Evolutionary conservation across 2,797 vertebrate species (phyloP).

Genomic region (Mycteria americana): DNA sequence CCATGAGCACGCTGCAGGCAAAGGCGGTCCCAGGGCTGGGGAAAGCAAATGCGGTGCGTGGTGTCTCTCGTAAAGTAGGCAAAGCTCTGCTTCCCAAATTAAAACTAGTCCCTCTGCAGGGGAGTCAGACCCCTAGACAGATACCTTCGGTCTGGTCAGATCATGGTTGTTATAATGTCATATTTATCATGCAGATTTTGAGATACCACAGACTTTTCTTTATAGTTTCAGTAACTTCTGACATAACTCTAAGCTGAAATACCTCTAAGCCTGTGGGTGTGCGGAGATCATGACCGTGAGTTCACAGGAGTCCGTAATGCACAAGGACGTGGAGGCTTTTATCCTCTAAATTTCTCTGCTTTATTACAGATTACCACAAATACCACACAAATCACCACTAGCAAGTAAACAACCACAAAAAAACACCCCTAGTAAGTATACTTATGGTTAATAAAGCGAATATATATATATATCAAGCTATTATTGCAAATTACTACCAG

Average conservation of each 20-base stretch:
- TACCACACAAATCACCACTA: neutral
- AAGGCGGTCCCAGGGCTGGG: too few relatives aligned
- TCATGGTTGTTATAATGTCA: neutral
- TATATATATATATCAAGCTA: neutral
- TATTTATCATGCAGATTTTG: neutral
- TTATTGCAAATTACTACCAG: neutral
- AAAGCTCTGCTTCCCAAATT: neutral
- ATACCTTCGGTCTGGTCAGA: neutral
- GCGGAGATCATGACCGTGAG: too few relatives aligned
- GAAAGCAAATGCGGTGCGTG: neutral
- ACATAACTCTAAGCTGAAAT: neutral
- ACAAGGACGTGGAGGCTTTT: neutral
- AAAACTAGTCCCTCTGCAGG: neutral
- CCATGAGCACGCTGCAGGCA: accelerated
- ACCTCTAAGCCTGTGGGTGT: neutral
- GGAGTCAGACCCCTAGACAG: neutral
- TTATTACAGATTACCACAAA: neutral
- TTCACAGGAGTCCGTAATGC: accelerated
- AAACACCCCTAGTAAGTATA: neutral
- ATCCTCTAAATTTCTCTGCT: neutral
- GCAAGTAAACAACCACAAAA: neutral
- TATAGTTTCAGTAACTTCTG: neutral
- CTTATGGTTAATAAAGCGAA: neutral
- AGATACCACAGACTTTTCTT: neutral
- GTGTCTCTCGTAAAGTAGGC: neutral